Percentiles rank a stretch among this genome's conserved stretches.
These are phyloP conservation scores for Druon quercuslanigerum DNA, from an alignment of 1,140 invertebrate genomes.

Conservation along the genomic window DNA sequence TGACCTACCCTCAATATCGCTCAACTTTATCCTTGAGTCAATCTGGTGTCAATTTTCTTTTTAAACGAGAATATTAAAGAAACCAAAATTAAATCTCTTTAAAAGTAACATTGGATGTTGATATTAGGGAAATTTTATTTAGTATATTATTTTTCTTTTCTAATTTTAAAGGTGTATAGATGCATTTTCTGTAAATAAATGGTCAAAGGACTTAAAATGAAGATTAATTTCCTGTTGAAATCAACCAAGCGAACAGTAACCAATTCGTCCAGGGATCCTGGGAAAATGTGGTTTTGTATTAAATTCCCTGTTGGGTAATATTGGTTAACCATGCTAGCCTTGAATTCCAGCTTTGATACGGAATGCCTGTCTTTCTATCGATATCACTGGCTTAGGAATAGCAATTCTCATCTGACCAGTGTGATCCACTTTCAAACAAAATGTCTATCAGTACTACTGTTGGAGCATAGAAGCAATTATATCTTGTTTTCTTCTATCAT, in stretches of 20 bases:
- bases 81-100: not conserved
- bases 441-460: not conserved
- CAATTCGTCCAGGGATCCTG: constrained; percentile 43
- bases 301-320: constrained; percentile 34
- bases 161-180: too few relatives aligned
- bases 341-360: constrained; percentile 25
- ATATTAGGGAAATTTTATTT: too few relatives aligned
- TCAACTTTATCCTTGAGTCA: constrained; percentile 32
- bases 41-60: not conserved
- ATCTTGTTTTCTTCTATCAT: too few relatives aligned
- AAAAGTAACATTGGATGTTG: too few relatives aligned
- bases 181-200: too few relatives aligned
- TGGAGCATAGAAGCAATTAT: too few relatives aligned
- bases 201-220: constrained; percentile 38
- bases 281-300: constrained; percentile 34
- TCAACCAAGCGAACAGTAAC: constrained; percentile 36
- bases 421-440: not conserved
- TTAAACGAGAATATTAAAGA: not conserved
- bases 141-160: too few relatives aligned
- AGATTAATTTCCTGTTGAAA: constrained; percentile 48
- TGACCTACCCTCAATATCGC: constrained; percentile 44
- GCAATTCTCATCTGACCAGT: not conserved
- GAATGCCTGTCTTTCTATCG: constrained; percentile 7
- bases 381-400: not conserved
- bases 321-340: constrained; percentile 16